These are phyloP conservation scores for Catalaphyllia jardinei DNA, from an alignment of 64 coral and sea anemone genomes.

Conservation along the genomic window DNA sequence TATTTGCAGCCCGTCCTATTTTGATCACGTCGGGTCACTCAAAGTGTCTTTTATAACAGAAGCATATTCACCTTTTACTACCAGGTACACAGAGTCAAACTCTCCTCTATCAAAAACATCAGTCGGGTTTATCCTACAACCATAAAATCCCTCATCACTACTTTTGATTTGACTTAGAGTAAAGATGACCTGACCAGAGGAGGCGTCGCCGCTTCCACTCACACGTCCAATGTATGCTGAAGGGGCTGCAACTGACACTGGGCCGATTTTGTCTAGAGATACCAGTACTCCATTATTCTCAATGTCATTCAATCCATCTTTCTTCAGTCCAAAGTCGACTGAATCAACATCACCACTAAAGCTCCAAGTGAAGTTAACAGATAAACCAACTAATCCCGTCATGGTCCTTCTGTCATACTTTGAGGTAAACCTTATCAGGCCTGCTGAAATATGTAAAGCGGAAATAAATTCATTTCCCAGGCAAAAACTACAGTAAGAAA, in stretches of 20 bases:
- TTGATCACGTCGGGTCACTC: too few relatives aligned
- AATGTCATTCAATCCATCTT: neutral
- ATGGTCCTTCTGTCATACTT: neutral
- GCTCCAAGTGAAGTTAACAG: neutral
- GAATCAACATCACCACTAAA: neutral
- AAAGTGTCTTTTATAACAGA: too few relatives aligned
- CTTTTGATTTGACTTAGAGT: neutral
- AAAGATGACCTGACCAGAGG: neutral
- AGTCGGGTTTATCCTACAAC: neutral
- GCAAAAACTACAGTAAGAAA: too few relatives aligned
- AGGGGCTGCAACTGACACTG: neutral
- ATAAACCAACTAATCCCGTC: neutral
- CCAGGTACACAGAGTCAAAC: neutral
- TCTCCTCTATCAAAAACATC: neutral
- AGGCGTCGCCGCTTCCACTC: neutral
- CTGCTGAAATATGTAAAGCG: too few relatives aligned
- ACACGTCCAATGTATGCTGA: neutral
- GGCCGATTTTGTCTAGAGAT: neutral
- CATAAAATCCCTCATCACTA: neutral
- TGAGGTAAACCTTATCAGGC: neutral
- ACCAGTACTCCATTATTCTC: neutral
- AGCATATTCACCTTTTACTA: too few relatives aligned
- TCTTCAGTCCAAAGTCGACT: neutral
- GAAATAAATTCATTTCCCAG: too few relatives aligned
- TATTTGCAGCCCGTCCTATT: too few relatives aligned